These are phyloP conservation scores for Merluccius polli DNA, from an alignment of 2,797 vertebrate genomes.

Conservation along the genomic window DNA sequence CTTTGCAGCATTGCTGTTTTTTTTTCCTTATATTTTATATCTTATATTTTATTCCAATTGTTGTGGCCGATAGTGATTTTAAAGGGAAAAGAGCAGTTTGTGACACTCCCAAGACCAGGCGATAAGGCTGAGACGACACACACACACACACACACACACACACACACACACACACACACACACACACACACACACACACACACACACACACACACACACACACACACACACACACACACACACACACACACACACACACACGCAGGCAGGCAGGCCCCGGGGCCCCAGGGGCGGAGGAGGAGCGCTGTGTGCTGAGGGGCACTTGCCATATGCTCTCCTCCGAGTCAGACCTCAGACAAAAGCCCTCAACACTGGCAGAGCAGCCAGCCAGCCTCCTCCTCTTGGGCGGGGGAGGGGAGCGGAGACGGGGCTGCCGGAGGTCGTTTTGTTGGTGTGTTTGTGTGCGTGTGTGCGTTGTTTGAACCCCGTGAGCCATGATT, in stretches of 20 bases:
- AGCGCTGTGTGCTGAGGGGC: constrained; percentile 65
- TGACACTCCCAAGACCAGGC: neutral
- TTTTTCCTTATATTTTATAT: no score
- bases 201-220: no score
- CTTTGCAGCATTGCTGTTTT: no score
- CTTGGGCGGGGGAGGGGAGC: constrained; percentile 62
- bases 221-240: no score
- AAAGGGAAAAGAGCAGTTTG: neutral
- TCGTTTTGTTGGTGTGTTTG: constrained; percentile 18
- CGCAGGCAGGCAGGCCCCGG: no score
- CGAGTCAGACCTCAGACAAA: constrained; percentile 72
- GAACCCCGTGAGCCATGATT: neutral
- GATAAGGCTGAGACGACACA: neutral
- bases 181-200: no score
- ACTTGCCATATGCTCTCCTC: constrained; percentile 79
- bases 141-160: constrained; percentile 24
- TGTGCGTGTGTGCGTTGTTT: constrained; percentile 30
- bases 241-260: no score
- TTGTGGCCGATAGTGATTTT: neutral
- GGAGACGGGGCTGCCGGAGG: constrained; percentile 40
- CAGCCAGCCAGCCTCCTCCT: constrained; percentile 49
- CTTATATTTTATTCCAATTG: neutral
- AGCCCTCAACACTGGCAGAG: constrained; percentile 65
- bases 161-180: constrained; percentile 33
- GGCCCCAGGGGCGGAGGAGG: constrained; percentile 56